A percentile compares a stretch with the other conserved stretches of the same genome.
Conservation (phyloP, 2,888 invertebrate species). For the Aporophyla lueneburgensis region DNA sequence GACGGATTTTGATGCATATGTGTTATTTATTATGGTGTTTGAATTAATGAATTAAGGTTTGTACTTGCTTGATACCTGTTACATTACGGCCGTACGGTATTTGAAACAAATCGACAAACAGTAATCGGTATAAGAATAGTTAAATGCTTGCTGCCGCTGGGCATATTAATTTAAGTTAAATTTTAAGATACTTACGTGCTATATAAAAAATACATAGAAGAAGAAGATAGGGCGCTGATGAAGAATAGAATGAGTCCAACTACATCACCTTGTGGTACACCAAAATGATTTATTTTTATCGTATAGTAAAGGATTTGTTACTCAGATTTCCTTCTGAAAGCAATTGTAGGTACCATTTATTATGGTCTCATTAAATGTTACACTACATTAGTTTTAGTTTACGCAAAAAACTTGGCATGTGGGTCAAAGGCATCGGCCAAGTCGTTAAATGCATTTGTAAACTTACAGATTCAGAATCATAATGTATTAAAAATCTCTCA, state of each 20-base stretch:
- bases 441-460: neutral
- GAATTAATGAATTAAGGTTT: slow-evolving; percentile 76
- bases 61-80: slow-evolving; percentile 13
- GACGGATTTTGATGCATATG: slow-evolving; percentile 78
- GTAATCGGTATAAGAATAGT: neutral
- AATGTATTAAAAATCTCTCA: neutral
- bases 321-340: neutral
- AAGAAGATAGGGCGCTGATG: neutral
- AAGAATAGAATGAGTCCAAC: neutral
- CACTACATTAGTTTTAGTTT: neutral
- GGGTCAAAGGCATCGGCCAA: neutral
- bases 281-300: neutral
- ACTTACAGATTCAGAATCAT: neutral
- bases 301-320: neutral
- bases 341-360: neutral
- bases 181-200: neutral
- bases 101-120: neutral
- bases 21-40: slow-evolving; percentile 83
- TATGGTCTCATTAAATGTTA: neutral
- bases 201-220: neutral
- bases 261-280: neutral
- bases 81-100: neutral
- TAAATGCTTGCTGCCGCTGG: neutral
- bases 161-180: neutral
- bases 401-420: neutral